A percentile compares a stretch with the other conserved stretches of the same genome.
Conservation (phyloP, 2,797 vertebrate species). For the Neosilurus mollespiculum region DNA sequence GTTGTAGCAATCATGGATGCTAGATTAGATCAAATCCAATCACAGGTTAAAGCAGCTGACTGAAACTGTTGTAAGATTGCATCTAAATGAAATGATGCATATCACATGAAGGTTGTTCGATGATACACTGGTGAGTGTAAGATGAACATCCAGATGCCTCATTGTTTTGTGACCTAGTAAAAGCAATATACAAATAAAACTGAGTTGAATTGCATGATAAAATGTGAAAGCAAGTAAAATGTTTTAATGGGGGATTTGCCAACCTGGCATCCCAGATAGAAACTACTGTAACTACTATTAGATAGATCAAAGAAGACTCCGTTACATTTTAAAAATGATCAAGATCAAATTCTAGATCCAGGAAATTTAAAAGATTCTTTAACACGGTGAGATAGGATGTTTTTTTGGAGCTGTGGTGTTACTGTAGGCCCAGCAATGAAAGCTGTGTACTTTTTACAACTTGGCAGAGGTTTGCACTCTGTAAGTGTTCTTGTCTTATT, state of each 20-base stretch:
- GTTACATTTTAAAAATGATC: no score
- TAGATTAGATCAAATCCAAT: conserved; percentile 8
- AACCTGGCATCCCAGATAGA: neutral
- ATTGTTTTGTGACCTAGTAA: neutral
- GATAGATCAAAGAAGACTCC: no score
- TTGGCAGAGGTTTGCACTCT: no score
- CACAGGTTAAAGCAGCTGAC: neutral
- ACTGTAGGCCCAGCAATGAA: no score
- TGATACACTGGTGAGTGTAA: neutral
- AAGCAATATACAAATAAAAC: neutral
- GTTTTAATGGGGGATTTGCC: neutral
- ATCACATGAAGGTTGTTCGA: neutral
- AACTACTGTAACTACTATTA: no score
- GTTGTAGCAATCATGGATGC: neutral
- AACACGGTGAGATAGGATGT: no score
- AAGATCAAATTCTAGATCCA: no score
- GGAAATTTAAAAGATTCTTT: no score
- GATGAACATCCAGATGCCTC: neutral
- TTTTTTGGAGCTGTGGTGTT: no score
- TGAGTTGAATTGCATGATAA: neutral
- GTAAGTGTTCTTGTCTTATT: no score
- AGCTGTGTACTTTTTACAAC: no score
- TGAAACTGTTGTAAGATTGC: neutral
- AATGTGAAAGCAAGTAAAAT: neutral
- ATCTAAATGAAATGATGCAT: neutral